Percentiles rank a stretch among this genome's conserved stretches.
Evolutionary conservation across 2,888 invertebrate species (phyloP).

Genomic region (Hydroisotoma schaefferi): DNA sequence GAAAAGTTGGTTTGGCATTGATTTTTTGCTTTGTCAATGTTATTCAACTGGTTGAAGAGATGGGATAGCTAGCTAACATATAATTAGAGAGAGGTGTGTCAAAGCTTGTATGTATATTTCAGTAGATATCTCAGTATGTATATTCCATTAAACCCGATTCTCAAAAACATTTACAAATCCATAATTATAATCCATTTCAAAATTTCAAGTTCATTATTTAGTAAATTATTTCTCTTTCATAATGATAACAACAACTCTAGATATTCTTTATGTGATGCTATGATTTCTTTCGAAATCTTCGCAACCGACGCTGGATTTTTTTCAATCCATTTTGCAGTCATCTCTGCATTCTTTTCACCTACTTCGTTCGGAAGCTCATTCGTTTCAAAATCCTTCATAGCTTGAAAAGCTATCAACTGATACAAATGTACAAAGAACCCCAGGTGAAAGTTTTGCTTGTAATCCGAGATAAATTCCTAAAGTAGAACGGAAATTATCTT

Average conservation of each 20-base stretch:
- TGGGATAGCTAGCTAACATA: too few relatives aligned
- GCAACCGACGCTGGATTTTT: constrained; percentile 12
- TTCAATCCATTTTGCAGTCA: constrained; percentile 27
- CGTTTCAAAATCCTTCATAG: constrained; percentile 16
- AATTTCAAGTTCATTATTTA: too few relatives aligned
- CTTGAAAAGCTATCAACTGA: constrained; percentile 13
- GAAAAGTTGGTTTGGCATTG: too few relatives aligned
- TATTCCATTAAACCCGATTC: background rate
- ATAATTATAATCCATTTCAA: background rate
- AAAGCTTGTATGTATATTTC: too few relatives aligned
- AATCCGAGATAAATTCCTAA: constrained; percentile 25
- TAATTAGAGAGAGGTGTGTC: too few relatives aligned
- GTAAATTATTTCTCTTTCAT: background rate
- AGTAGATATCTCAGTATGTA: too few relatives aligned
- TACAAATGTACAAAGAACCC: constrained; percentile 21
- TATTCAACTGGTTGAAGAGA: too few relatives aligned
- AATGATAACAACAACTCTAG: background rate
- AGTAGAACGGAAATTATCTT: too few relatives aligned
- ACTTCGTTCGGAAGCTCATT: constrained; percentile 10
- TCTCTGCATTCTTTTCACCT: background rate
- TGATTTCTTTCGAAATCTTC: background rate
- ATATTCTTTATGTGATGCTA: background rate
- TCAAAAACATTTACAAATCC: background rate
- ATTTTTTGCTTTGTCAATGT: too few relatives aligned
- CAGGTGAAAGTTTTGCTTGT: constrained; percentile 15